Conservation (phyloP, 2,888 invertebrate species). For the Pharmacophagus antenor region DNA sequence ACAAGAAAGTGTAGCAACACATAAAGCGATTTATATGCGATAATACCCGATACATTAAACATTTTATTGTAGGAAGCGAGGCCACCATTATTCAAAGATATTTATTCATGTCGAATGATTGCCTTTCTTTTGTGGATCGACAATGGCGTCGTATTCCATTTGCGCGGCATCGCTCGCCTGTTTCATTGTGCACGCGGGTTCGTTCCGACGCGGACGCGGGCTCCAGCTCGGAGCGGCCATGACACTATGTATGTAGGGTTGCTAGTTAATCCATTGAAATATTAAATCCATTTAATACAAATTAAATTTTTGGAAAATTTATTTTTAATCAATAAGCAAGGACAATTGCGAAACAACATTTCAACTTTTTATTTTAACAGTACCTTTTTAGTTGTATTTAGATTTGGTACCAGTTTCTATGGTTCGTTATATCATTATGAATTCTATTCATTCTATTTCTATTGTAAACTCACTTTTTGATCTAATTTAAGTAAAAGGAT, state of each 20-base stretch:
- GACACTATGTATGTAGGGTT: constrained; percentile 32
- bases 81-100: constrained; percentile 77
- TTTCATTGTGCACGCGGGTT: constrained; percentile 71
- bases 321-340: no score
- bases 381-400: no score
- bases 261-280: neutral
- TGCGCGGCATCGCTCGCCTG: constrained; percentile 58
- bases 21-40: constrained; percentile 68
- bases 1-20: constrained; percentile 48
- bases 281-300: no score
- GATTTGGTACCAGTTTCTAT: no score
- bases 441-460: no score
- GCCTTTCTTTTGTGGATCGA: constrained; percentile 78
- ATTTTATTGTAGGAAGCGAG: constrained; percentile 73
- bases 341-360: no score
- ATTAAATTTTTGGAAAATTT: no score
- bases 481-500: no score
- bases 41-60: constrained; percentile 75
- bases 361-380: no score
- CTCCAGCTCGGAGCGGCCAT: constrained; percentile 43
- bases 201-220: constrained; percentile 58
- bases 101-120: constrained; percentile 81
- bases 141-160: constrained; percentile 76
- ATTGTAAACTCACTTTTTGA: no score
- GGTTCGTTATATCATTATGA: no score